Base-by-base conservation (phyloP, 2,888 invertebrate species). In the Morinoia aosen region DNA sequence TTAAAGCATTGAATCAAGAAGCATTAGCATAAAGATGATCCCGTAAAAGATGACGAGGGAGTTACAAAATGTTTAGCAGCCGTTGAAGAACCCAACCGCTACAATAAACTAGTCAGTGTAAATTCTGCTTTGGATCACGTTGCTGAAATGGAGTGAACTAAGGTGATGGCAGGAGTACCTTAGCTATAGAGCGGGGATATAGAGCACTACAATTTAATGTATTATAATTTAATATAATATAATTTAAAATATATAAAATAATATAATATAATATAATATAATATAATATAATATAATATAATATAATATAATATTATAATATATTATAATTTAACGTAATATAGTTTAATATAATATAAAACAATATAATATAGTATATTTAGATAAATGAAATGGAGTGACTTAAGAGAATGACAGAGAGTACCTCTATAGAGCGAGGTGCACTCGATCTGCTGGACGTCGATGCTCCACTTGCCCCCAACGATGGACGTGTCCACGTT, bases 381-480 rank as follows among this genome's bases (percentile, higher is more conserved):
- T 48, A 48, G 48, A 48, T 76, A 25, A 76, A 2, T 33, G 7
- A 76, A 16, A 76, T 76, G 16, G 33, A 76, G 33, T 76, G 33
- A 76, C 25, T 76, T 25, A 61, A 76, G 3, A 19, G 16, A 33
- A 76, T 25, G 76, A 8, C 76, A 33, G 33, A 2, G n/a, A 14
- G 48, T 90, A 90, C 90, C 90, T 90, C 90, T 90, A 10, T 90
- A 14, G 16, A 40, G 5, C 96, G 98, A 98, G 96, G 98, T 98
- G 97, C 98, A 98, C 10, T 98, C 98, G 88, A 98, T 98, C 97
- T 98, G 98, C 0, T 98, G 97, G 0, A 98, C 97, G 97, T 98
- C 98, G 91, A 98, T 97, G 97, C 98, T 98, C 98, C 98, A 98
- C 96, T 98, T 98, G 48, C 33, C 40, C 11, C 25, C n/a, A 1